Percentiles rank a stretch among this genome's conserved stretches.
Conservation (phyloP, 1,140 invertebrate genomes). For the Eurosta solidaginis region DNA sequence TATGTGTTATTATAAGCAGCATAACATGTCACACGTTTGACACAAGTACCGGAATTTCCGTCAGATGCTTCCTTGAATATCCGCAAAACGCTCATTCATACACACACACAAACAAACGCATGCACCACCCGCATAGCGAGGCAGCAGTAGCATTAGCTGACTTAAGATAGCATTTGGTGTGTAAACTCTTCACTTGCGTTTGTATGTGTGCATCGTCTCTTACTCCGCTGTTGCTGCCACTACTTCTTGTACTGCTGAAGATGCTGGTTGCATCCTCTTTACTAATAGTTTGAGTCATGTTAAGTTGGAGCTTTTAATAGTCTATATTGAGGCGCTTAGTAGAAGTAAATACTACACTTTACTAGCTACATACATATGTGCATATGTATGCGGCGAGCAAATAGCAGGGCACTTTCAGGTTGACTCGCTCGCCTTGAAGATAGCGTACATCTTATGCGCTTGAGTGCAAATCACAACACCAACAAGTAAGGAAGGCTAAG, state of each 20-base stretch:
- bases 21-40: slow-evolving; percentile 9
- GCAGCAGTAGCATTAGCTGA: neutral
- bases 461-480: neutral
- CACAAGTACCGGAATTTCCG: slow-evolving; percentile 30
- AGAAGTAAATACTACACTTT: neutral
- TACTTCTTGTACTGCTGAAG: no score
- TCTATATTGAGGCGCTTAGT: neutral
- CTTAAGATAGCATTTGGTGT: neutral
- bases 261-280: neutral
- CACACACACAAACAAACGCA: neutral
- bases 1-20: neutral
- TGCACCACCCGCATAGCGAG: neutral
- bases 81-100: neutral
- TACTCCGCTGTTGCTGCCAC: neutral
- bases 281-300: neutral
- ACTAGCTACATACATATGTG: no score
- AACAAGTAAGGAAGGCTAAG: neutral
- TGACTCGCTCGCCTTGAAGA: neutral
- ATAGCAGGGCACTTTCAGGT: neutral
- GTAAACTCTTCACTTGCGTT: neutral
- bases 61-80: slow-evolving; percentile 12
- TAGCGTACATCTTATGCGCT: neutral
- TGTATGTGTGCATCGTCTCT: no score
- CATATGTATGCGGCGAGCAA: no score
- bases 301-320: neutral